Percentiles rank a stretch among this genome's conserved stretches.
Conservation (phyloP, 2,113 vertebrate species). For the Hyla sarda region DNA sequence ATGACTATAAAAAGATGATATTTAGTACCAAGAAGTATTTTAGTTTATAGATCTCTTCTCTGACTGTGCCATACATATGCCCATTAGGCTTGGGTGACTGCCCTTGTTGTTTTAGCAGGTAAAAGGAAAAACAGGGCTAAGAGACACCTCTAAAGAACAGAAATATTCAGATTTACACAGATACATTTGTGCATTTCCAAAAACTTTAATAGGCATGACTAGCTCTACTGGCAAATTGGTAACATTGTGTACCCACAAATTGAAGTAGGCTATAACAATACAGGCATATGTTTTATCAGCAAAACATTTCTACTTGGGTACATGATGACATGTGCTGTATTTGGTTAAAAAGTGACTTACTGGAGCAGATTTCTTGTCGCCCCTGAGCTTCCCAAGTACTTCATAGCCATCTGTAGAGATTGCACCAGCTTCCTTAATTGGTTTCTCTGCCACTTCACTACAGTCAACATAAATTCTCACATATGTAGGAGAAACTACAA, state of each 20-base stretch:
- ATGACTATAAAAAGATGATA: background rate
- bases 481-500: conserved; percentile 87
- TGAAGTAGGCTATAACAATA: too few relatives aligned
- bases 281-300: background rate
- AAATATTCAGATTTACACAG: too few relatives aligned
- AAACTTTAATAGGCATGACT: background rate
- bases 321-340: background rate
- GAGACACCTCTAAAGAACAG: background rate
- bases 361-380: conserved; percentile 84
- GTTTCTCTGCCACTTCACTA: conserved; percentile 85
- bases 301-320: background rate
- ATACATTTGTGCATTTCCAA: background rate
- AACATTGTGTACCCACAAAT: too few relatives aligned
- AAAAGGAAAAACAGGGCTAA: background rate
- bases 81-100: background rate
- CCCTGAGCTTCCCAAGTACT: conserved; percentile 92
- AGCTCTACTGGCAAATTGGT: too few relatives aligned
- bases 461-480: conserved; percentile 94
- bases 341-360: conserved; percentile 73
- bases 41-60: background rate
- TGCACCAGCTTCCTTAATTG: conserved; percentile 86
- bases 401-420: conserved; percentile 92
- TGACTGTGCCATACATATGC: background rate
- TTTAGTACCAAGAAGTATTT: background rate
- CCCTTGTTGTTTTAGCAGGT: background rate